Evolutionary conservation across 2,113 vertebrate genomes (phyloP).

Genomic region (Orycteropus afer): DNA sequence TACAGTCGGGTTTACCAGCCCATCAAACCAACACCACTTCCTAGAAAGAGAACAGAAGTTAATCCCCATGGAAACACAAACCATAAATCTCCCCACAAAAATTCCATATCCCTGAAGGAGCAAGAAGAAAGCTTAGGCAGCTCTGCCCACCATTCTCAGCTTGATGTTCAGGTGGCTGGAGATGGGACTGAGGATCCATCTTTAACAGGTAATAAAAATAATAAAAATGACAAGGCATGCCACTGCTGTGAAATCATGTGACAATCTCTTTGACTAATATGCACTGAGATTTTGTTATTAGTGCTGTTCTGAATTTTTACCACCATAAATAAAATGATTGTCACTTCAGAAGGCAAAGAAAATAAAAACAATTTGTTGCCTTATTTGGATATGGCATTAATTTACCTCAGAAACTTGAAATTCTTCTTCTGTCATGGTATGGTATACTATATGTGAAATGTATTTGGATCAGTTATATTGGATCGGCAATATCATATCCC

Average conservation of each 20-base stretch:
- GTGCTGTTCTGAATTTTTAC: background rate
- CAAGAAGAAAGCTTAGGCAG: constrained; percentile 87
- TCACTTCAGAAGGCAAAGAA: constrained; percentile 26
- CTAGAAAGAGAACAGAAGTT: constrained; percentile 67
- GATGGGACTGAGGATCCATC: constrained; percentile 85
- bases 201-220: constrained; percentile 88
- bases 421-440: background rate
- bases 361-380: background rate
- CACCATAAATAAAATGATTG: background rate
- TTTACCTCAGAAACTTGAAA: background rate
- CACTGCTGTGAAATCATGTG: constrained; percentile 88
- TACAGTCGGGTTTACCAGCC: constrained; percentile 91
- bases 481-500: background rate
- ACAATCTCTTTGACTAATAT: constrained; percentile 61
- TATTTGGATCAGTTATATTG: background rate
- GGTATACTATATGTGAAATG: background rate
- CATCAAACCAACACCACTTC: constrained; percentile 73
- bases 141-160: constrained; percentile 58
- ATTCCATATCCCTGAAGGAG: constrained; percentile 85
- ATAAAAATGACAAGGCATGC: constrained; percentile 80
- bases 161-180: constrained; percentile 69
- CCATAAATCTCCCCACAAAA: constrained; percentile 80
- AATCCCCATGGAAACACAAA: constrained; percentile 67
- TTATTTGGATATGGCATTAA: background rate
- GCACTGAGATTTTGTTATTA: constrained; percentile 43